Base-by-base conservation (phyloP, 2,888 invertebrate genomes). In the Lamproptera curius region DNA sequence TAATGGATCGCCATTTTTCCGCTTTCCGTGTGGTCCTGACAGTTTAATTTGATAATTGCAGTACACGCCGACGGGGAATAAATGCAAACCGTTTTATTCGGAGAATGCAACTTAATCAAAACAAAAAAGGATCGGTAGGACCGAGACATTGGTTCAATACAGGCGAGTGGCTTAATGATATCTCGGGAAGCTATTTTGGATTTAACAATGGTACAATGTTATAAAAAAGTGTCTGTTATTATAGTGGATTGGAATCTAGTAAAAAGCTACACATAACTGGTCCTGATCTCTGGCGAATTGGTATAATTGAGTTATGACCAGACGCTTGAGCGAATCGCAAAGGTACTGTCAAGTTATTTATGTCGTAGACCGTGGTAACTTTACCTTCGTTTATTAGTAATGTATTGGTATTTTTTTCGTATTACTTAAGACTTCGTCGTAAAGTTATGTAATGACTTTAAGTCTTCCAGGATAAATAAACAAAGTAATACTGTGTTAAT, bases 21-120 rank as follows among this genome's bases (percentile, higher is more conserved):
- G 26, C 48, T 35, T 13, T 16, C 39, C 39, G 46, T 46, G 42
- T 40, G 42, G 42, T 52, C 50, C 44, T 44, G 59, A 58, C 59
- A 50, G 36, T 51, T 50, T 61, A 60, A 60, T 59, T 53, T 45
- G 52, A 50, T 60, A 55, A 58, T 58, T 40, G 50, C 47, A 28
- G 47, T 35, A 13, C 28, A 16, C 35, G 37, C 9, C 14, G 36
- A 37, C 28, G 42, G 41, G 34, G 38, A 42, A 47, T 39, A 26
- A 47, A 47, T 38, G 16, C 37, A 23, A 37, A 38, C 20, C 14
- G 36, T 31, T 38, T 37, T 26, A 23, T 13, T 33, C 20, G 34
- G 42, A 14, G 14, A 31, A 2, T 23, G 20, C n/a, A 31, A 42
- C 16, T 42, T 31, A 47, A 37, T 37, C 33, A 48, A 37, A 37